A percentile compares a stretch with the other conserved stretches of the same genome.
Conservation (phyloP, 2,113 vertebrate species). For the Struthio camelus region DNA sequence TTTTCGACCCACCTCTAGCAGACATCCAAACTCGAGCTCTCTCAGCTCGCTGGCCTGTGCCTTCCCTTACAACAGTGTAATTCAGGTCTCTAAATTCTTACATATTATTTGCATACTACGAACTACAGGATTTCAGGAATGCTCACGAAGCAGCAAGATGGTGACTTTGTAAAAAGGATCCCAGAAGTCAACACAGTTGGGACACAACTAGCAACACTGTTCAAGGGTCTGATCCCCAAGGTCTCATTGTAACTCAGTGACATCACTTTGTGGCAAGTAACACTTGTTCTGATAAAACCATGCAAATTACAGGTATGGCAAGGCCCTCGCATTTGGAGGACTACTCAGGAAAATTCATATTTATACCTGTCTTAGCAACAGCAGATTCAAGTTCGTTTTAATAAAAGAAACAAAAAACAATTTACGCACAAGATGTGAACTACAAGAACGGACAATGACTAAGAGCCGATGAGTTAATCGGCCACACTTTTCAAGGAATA, state of each 20-base stretch:
- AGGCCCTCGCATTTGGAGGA: not conserved
- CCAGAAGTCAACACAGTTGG: not conserved
- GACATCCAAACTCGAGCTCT: not conserved
- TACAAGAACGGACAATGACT: not conserved
- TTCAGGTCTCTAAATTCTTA: not conserved
- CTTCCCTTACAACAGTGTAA: not conserved
- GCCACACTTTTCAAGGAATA: not conserved
- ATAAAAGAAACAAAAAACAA: not conserved
- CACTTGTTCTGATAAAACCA: not conserved
- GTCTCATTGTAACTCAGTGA: fast-evolving
- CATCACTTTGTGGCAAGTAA: not conserved
- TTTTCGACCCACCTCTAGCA: not conserved
- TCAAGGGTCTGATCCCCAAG: not conserved
- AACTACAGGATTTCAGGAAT: not conserved
- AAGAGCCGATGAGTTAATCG: not conserved
- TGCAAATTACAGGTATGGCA: not conserved
- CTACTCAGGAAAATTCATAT: fast-evolving
- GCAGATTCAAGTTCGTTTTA: too few species aligned
- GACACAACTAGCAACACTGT: not conserved
- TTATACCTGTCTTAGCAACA: too few species aligned
- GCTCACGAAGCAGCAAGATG: not conserved
- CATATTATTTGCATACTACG: not conserved
- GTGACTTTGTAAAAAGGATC: not conserved
- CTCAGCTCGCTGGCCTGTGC: not conserved
- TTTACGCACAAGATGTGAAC: not conserved